Evolutionary conservation across 2,888 invertebrate species (phyloP), one percentile per base, ranked within the genome.

Genomic region (Protonemura montana): DNA sequence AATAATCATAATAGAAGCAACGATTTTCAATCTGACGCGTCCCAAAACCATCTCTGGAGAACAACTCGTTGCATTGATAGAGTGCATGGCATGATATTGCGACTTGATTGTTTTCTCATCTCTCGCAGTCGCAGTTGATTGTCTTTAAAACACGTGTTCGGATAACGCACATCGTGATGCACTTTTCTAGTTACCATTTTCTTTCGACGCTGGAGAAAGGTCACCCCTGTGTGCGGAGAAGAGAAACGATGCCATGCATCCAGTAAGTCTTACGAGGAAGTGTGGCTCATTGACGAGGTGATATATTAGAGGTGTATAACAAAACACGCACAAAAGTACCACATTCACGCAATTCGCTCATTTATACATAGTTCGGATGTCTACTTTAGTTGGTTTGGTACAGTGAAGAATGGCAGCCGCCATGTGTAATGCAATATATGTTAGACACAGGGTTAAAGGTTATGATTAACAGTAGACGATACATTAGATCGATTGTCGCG

Each of bases 11-110:
- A 41, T 26, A 41, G 82, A 41, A 41, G 59, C 27, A 30, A 27
- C 77, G 77, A 42, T 82, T 81, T 76, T 86, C 84, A 86, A 82
- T 86, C 86, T 35, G 86, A 85, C 35, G 86, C 78, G 80, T 86
- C 84, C 78, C 78, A 27, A 28, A 78, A 5, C 27, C 26, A 42
- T 42, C 78, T n/a, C 84, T 27, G 76, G 35, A 86, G 42, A 59
- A 29, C 86, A 83, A 41, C 82, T 29, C 82, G 25, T 29, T 26
- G 42, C 85, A 27, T 29, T 27, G 85, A 35, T 0, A 76, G 76
- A 21, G 59, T 59, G 59, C 59, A 59, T 59, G 59, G 13, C 59
- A 13, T 59, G 59, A 13, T 21, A 59, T 59, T 59, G 59, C 3
- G 21, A 21, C 59, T 21, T 21, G 59, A 59, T 59, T 21, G 13